phyloP scores from a whole-genome alignment of 2,113 vertebrate genomes.

The Ovibos moschatus region DNA sequence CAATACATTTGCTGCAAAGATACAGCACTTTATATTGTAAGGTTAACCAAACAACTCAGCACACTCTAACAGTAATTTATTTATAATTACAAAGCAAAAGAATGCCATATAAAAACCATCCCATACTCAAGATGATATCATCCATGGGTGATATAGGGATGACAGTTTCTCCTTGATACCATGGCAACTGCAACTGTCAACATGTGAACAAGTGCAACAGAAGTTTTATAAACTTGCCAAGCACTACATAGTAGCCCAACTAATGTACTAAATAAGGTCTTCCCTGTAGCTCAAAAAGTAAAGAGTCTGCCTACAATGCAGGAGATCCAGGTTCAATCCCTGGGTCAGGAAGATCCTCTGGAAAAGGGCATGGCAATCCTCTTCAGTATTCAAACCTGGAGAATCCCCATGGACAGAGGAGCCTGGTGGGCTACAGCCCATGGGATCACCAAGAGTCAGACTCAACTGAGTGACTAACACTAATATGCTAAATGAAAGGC shows the following conservation, averaged over 20 bases:
- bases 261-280: background rate
- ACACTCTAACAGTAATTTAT: background rate
- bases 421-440: background rate
- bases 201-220: background rate
- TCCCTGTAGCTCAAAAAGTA: background rate
- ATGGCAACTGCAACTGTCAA: background rate
- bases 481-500: background rate
- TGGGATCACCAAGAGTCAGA: background rate
- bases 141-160: background rate
- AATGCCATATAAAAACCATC: background rate
- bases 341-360: background rate
- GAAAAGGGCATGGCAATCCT: background rate
- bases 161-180: background rate
- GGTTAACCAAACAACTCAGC: background rate
- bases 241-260: background rate
- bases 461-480: background rate
- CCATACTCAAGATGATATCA: background rate
- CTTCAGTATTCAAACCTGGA: background rate
- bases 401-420: background rate
- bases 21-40: background rate
- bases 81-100: conserved; percentile 5
- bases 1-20: background rate
- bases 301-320: background rate
- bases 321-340: background rate
- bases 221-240: background rate